Base-by-base conservation (phyloP, 2,113 vertebrate species). In the Penelope pileata region DNA sequence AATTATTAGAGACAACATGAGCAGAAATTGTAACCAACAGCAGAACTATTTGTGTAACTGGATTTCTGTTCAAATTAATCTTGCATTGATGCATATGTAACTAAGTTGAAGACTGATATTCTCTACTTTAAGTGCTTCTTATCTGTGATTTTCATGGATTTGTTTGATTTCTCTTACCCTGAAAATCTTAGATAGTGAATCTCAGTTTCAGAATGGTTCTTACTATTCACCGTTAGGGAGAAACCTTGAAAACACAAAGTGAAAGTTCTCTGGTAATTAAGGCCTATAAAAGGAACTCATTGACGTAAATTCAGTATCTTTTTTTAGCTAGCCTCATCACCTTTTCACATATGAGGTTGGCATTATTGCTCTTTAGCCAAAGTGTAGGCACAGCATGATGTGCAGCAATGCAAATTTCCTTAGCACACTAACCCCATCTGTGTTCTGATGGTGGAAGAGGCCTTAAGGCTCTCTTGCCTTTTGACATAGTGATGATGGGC, bases 281-380 rank as follows among this genome's bases (percentile, higher is more conserved):
- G 83, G 54, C 76, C 79, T 90, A 93, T 58, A 86, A 90, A 94
- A 92, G 36, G 47, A 88, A 92, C 0, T 4, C 58, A 86, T 0
- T 91, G 94, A 96, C 43, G 22, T 69, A 94, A 79, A 87, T 89
- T 36, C 89, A 48, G 51, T 51, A 48, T 40, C 80, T 83, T 95
- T 93, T 95, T 96, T 89, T 75, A 94, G 81, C 42, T 53, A 63
- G 29, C 48, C 58, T 94, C 85, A 80, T 24, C 85, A 95, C 79
- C 63, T 91, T 94, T 93, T 68, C 76, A 43, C n/a, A 36, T 42
- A 64, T 1, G 12, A 85, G 48, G 30, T 27, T 92, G 34, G 38
- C 48, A 69, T 76, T 79, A 72, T 68, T 90, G 69, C 72, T 91
- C 72, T 80, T 83, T 66, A 91, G 63, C 58, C 66, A 60, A 63